phyloP scores from a whole-genome alignment of 2,888 invertebrate genomes.

The Lasioglossum lativentre region DNA sequence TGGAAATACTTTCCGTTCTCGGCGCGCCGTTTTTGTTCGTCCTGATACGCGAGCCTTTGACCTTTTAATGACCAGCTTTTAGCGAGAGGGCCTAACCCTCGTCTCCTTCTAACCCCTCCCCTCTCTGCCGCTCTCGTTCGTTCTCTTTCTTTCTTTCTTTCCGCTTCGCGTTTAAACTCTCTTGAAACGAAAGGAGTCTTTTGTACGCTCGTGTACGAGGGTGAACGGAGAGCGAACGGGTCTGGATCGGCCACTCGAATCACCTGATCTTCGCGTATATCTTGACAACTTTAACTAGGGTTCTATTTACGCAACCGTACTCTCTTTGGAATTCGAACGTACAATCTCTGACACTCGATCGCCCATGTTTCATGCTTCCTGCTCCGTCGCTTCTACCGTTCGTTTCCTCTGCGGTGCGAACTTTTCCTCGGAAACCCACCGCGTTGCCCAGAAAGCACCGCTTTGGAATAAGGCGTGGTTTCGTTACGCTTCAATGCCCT shows the following conservation, averaged over 20 bases:
- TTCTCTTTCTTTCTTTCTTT: background rate
- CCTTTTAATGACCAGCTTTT: conserved; percentile 5
- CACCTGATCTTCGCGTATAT: conserved; percentile 14
- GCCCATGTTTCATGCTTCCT: background rate
- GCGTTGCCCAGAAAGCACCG: too few species aligned
- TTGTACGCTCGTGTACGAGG: conserved; percentile 2
- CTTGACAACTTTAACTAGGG: background rate
- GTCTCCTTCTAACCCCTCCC: background rate
- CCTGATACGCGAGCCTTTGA: background rate
- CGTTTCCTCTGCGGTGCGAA: background rate
- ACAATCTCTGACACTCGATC: background rate
- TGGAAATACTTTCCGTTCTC: conserved; percentile 23
- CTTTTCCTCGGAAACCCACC: background rate
- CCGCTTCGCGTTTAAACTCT: conserved; percentile 7
- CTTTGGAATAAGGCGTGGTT: background rate
- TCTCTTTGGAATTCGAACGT: background rate
- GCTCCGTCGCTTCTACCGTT: background rate
- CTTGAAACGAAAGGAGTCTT: conserved; percentile 6
- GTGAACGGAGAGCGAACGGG: background rate
- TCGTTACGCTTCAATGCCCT: background rate
- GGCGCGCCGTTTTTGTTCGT: conserved; percentile 15
- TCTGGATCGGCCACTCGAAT: conserved; percentile 10
- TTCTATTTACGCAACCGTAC: background rate
- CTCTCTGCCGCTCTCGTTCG: background rate
- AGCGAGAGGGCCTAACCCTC: conserved; percentile 2